Percentiles rank a stretch among this genome's conserved stretches.
phyloP scores from a whole-genome alignment of 2,113 vertebrate species.

The Gobius niger region DNA sequence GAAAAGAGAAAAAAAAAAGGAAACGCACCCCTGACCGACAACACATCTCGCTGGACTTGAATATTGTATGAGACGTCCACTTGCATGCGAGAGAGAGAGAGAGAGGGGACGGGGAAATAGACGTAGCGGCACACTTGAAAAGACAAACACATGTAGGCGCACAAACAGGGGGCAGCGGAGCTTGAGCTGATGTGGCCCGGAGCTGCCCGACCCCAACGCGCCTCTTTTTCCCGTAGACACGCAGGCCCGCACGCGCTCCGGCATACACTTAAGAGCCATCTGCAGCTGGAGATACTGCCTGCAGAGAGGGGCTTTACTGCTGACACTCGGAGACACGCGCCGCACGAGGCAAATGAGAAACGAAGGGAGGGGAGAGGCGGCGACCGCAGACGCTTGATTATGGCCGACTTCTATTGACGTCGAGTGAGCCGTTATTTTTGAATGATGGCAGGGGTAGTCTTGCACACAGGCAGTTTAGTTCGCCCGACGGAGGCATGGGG shows the following conservation, averaged over 20 bases:
- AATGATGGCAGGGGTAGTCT: too few relatives aligned
- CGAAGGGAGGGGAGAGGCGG: constrained; percentile 14
- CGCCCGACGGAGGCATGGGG: too few relatives aligned
- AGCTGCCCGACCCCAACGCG: constrained; percentile 55
- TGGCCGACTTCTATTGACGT: too few relatives aligned
- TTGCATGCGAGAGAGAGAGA: constrained; percentile 34
- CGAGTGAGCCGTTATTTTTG: too few relatives aligned
- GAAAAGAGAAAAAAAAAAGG: too few relatives aligned
- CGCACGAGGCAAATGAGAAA: constrained; percentile 30
- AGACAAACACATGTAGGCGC: constrained; percentile 62
- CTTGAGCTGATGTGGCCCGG: constrained; percentile 71
- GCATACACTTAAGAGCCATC: constrained; percentile 63
- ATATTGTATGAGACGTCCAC: constrained; percentile 75
- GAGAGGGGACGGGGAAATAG: constrained; percentile 25
- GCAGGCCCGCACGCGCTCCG: constrained; percentile 30
- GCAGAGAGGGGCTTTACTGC: constrained; percentile 61
- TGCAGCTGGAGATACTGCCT: constrained; percentile 68
- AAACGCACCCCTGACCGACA: constrained; percentile 33
- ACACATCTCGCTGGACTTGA: constrained; percentile 64
- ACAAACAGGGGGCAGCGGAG: constrained; percentile 68
- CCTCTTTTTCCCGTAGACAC: constrained; percentile 14
- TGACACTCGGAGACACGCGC: constrained; percentile 54
- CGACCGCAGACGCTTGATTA: too few relatives aligned
- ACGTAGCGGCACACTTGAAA: constrained; percentile 60
- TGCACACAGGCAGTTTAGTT: too few relatives aligned